Percentiles rank a stretch among this genome's conserved stretches.
phyloP scores from a whole-genome alignment of 1,140 invertebrate genomes.

The Lepidostoma basale region DNA sequence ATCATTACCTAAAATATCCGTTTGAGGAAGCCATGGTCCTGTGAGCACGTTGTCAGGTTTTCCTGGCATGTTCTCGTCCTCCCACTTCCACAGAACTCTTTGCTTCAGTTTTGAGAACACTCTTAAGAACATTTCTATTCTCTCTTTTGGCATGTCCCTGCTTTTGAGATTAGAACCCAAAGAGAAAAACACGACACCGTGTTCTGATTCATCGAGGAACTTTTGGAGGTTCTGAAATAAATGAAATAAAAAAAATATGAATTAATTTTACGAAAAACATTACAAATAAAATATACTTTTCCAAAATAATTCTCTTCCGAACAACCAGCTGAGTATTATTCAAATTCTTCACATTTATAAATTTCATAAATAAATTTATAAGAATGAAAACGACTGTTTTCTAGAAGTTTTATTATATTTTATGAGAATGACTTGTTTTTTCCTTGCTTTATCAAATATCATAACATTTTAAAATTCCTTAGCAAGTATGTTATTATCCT shows the following conservation, averaged over 20 bases:
- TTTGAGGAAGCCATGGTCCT: constrained; percentile 68
- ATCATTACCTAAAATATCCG: constrained; percentile 61
- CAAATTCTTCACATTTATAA: no score
- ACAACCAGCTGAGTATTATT: no score
- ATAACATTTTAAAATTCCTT: no score
- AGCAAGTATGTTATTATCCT: no score
- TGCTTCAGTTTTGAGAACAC: constrained; percentile 63
- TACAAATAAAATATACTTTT: no score
- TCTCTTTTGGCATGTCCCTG: constrained; percentile 54
- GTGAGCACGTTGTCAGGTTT: constrained; percentile 63
- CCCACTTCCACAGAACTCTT: constrained; percentile 69
- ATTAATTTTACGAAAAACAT: no score
- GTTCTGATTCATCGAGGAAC: constrained; percentile 35
- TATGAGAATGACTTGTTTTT: no score
- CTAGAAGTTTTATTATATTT: no score
- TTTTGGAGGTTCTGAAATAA: constrained; percentile 34
- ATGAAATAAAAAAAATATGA: not conserved
- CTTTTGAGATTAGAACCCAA: constrained; percentile 42
- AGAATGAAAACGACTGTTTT: no score
- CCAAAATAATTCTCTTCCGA: no score
- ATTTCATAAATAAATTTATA: no score
- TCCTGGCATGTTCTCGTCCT: constrained; percentile 57
- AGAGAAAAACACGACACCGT: constrained; percentile 39
- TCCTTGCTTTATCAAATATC: no score
- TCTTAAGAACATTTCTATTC: constrained; percentile 58